Conservation (phyloP, 2,888 invertebrate species). For the Dynastes hyllus region DNA sequence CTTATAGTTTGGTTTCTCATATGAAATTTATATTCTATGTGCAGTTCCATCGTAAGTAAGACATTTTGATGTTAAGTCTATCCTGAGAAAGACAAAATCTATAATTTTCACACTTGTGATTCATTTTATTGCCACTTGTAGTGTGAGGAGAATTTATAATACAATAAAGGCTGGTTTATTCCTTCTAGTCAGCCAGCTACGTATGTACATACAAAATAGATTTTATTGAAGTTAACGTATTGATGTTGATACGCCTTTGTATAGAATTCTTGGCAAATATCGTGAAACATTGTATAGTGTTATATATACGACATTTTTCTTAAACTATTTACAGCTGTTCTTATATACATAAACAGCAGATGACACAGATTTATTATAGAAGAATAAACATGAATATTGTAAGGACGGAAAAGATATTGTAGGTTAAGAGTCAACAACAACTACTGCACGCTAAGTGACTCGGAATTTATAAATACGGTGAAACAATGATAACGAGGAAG, state of each 20-base stretch:
- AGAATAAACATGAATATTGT: constrained; percentile 15
- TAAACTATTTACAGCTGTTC: background rate
- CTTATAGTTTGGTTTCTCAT: constrained; percentile 35
- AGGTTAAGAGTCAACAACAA: constrained; percentile 28
- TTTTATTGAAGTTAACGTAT: background rate
- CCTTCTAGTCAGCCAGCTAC: background rate
- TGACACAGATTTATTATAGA: constrained; percentile 14
- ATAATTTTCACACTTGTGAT: constrained; percentile 46
- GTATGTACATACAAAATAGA: background rate
- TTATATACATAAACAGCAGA: background rate
- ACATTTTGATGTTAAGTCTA: constrained; percentile 27
- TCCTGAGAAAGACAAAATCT: constrained; percentile 44
- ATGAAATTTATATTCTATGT: constrained; percentile 34
- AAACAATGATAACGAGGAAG: background rate
- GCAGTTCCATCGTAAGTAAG: constrained; percentile 9
- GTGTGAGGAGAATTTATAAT: constrained; percentile 36
- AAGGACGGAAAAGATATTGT: constrained; percentile 13
- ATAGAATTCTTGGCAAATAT: constrained; percentile 11
- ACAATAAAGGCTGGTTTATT: background rate
- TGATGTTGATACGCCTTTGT: background rate
- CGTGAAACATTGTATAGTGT: background rate
- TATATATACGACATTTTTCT: constrained; percentile 9
- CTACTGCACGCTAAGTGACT: constrained; percentile 17
- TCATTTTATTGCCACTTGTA: constrained; percentile 37
- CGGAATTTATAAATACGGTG: constrained; percentile 20